Evolutionary conservation across 2,888 invertebrate genomes (phyloP).

Genomic region (Invenusta paracnida): DNA sequence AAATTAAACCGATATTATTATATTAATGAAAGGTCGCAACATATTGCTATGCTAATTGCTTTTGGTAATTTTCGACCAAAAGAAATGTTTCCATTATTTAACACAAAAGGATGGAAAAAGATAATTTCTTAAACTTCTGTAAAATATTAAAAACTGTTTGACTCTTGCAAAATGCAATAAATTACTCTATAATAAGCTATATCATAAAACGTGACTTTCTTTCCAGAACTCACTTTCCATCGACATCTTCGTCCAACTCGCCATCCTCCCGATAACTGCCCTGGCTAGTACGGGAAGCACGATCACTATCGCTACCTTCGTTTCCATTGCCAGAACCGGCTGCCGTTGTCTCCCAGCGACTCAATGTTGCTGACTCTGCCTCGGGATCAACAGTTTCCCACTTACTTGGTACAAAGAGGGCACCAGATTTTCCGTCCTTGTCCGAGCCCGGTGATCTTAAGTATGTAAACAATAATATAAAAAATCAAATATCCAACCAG

Average conservation of each 20-base stretch:
- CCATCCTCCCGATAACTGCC: slow-evolving; percentile 12
- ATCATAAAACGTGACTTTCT: no score
- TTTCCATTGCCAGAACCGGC: slow-evolving; percentile 58
- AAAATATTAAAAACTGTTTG: no score
- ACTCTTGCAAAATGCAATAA: no score
- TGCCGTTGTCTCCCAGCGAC: slow-evolving; percentile 32
- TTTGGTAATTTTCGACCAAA: no score
- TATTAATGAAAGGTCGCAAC: no score
- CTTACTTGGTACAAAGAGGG: slow-evolving; percentile 61
- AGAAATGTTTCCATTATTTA: no score
- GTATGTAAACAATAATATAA: not conserved
- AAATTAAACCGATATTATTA: no score
- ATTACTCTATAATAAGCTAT: no score
- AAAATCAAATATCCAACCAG: not conserved
- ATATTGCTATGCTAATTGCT: no score
- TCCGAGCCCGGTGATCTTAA: slow-evolving; percentile 1
- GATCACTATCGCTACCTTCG: slow-evolving; percentile 51
- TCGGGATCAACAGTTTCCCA: slow-evolving; percentile 94
- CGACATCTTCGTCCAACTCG: slow-evolving; percentile 49
- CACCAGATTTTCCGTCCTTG: not conserved
- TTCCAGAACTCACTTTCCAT: slow-evolving; percentile 51
- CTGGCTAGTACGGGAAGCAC: not conserved
- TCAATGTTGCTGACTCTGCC: slow-evolving; percentile 57
- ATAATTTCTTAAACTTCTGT: no score
- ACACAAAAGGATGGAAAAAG: no score